These are phyloP conservation scores for Muntiacus reevesi DNA, from an alignment of 2,113 vertebrate genomes.

Conservation along the genomic window DNA sequence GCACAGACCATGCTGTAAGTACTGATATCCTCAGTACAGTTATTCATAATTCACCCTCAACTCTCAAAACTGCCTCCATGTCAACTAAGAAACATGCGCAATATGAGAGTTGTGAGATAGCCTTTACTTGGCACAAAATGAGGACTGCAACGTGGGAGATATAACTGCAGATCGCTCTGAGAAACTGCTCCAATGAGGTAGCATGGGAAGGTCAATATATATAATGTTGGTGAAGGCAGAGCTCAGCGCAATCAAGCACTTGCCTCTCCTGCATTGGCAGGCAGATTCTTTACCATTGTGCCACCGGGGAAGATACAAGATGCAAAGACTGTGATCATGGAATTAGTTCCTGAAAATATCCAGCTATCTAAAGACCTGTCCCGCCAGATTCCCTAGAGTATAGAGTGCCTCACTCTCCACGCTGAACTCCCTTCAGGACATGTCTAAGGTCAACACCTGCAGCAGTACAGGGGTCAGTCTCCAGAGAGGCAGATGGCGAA, in stretches of 20 bases:
- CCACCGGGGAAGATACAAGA: not conserved
- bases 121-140: not conserved
- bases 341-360: not conserved
- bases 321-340: not conserved
- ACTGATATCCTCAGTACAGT: not conserved
- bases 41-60: not conserved
- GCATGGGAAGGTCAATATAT: not conserved
- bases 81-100: not conserved
- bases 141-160: not conserved
- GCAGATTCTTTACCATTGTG: not conserved
- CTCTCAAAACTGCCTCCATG: not conserved
- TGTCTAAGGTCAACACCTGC: not conserved
- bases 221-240: not conserved
- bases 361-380: not conserved
- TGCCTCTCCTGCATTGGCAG: not conserved
- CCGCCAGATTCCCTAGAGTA: not conserved
- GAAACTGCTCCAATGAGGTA: not conserved
- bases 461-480: not conserved
- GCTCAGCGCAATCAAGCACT: not conserved
- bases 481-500: not conserved
- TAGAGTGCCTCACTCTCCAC: not conserved
- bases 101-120: not conserved
- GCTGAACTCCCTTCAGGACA: not conserved
- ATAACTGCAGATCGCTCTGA: not conserved
- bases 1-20: not conserved